Percentiles rank a stretch among this genome's conserved stretches.
These are phyloP conservation scores for Melipona bicolor DNA, from an alignment of 2,888 invertebrate species.

Conservation along the genomic window DNA sequence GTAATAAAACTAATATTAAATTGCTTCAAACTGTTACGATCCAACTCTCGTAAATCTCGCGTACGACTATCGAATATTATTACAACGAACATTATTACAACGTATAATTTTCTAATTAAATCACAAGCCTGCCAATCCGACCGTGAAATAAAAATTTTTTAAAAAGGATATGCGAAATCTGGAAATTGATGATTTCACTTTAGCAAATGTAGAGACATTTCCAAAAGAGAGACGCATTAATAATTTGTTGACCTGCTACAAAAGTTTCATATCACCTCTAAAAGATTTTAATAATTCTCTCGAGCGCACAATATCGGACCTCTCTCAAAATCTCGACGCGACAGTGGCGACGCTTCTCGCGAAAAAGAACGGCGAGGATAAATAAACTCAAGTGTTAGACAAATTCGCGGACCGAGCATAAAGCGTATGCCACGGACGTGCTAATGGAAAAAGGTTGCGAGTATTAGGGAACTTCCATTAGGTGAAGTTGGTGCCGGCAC, in stretches of 20 bases:
- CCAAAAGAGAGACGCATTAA: too few relatives aligned
- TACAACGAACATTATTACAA: too few relatives aligned
- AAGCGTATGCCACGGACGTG: slow-evolving; percentile 44
- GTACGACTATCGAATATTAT: not conserved
- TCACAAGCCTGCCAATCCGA: too few relatives aligned
- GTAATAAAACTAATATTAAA: not conserved
- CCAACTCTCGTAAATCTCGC: not conserved
- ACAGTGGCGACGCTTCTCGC: not conserved
- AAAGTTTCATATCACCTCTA: too few relatives aligned
- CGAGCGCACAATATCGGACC: too few relatives aligned
- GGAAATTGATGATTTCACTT: too few relatives aligned
- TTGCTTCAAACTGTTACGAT: not conserved
- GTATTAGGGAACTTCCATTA: slow-evolving; percentile 53
- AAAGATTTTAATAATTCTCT: not conserved
- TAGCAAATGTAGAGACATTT: too few relatives aligned
- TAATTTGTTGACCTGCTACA: too few relatives aligned
- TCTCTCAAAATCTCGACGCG: not conserved
- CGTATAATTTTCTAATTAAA: too few relatives aligned
- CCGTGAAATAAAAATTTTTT: too few relatives aligned
- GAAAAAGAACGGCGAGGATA: not conserved
- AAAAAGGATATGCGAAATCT: too few relatives aligned
- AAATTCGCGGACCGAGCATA: slow-evolving; percentile 38
- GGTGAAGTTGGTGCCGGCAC: slow-evolving; percentile 53
- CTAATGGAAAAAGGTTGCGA: slow-evolving; percentile 58
- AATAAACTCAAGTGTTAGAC: slow-evolving; percentile 24